Evolutionary conservation across 2,888 invertebrate genomes (phyloP).

Genomic region (Abrostola triplasia): DNA sequence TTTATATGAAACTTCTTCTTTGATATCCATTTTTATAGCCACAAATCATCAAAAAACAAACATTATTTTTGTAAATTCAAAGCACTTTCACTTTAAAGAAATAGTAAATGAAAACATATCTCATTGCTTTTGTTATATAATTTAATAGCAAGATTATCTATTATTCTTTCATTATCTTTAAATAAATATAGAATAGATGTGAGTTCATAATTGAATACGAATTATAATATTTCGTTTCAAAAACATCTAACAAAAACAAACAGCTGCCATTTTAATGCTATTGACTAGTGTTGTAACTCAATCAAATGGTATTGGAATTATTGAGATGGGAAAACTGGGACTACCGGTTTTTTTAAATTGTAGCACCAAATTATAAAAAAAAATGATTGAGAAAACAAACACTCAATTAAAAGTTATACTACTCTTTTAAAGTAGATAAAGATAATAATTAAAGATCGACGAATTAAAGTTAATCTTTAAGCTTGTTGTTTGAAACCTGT

Average conservation of each 20-base stretch:
- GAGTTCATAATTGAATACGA: neutral
- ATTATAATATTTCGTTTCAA: neutral
- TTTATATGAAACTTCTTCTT: conserved; percentile 62
- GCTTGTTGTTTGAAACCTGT: no score
- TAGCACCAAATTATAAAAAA: no score
- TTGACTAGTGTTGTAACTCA: conserved; percentile 22
- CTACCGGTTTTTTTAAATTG: no score
- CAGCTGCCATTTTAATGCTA: conserved; percentile 38
- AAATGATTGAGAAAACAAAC: no score
- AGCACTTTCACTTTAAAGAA: conserved; percentile 28
- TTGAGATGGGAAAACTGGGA: no score
- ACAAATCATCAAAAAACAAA: neutral
- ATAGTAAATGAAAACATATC: conserved; percentile 3
- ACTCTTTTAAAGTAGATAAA: no score
- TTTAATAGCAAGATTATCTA: neutral
- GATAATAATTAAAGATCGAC: no score
- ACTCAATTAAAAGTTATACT: no score
- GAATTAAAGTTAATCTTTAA: no score
- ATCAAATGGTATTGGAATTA: no score
- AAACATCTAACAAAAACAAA: conserved; percentile 50
- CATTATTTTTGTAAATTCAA: neutral
- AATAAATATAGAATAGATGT: neutral
- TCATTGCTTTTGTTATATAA: neutral
- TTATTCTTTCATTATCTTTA: neutral
- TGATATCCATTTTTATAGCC: conserved; percentile 61